phyloP scores from a whole-genome alignment of 2,113 vertebrate genomes.

The Tyrannus savana region DNA sequence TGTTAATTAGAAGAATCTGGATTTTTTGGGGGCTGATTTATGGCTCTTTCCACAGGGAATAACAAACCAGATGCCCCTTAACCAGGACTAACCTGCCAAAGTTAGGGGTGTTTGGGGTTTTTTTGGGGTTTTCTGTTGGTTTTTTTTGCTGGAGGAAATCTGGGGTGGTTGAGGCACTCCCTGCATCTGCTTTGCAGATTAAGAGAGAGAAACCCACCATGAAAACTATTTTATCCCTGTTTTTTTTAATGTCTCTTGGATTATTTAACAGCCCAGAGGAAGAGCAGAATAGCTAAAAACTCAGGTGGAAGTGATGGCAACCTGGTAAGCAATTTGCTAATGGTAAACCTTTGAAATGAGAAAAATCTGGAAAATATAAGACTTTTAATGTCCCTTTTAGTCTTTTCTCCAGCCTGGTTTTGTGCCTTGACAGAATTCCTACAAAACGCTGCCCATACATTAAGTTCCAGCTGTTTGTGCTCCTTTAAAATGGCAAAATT shows the following conservation, averaged over 20 bases:
- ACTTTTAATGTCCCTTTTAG: not conserved
- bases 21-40: constrained; percentile 32
- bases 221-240: not conserved
- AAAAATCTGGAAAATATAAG: not conserved
- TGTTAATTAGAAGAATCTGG: constrained; percentile 45
- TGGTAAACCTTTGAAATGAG: not conserved
- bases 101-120: not conserved
- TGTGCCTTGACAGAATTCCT: not conserved
- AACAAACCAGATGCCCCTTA: not conserved
- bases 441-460: not conserved
- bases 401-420: not conserved
- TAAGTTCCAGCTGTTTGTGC: not conserved
- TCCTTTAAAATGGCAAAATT: not conserved
- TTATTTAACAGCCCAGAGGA: not conserved
- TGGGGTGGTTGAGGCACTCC: not conserved
- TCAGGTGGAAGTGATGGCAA: not conserved
- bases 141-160: not conserved
- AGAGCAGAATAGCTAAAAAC: not conserved
- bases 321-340: not conserved
- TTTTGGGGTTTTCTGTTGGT: not conserved
- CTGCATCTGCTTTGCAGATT: constrained; percentile 62
- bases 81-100: constrained; percentile 46
- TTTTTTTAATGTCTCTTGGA: not conserved
- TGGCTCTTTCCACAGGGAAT: constrained; percentile 43
- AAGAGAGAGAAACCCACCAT: constrained; percentile 10